Percentiles rank a stretch among this genome's conserved stretches.
Conservation (phyloP, 2,113 vertebrate genomes). For the Podarcis muralis region DNA sequence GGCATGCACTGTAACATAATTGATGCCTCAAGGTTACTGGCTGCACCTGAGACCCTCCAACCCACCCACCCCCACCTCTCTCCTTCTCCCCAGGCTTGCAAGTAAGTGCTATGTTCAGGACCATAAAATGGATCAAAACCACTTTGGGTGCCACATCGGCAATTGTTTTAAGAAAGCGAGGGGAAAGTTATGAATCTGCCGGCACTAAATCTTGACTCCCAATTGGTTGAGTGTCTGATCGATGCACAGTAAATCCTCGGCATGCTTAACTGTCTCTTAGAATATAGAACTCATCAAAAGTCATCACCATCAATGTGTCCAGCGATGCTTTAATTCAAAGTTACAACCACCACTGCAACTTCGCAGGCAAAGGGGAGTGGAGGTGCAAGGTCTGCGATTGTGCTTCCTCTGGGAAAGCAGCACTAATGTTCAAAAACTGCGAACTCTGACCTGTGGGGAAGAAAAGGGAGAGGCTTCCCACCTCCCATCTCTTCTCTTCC, state of each 20-base stretch:
- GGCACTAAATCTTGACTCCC: conserved; percentile 17
- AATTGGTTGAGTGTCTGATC: conserved; percentile 9
- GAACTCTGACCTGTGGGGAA: not conserved
- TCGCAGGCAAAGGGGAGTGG: not conserved
- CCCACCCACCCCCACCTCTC: too few species aligned
- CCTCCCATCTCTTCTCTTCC: not conserved
- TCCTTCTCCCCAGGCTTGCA: not conserved
- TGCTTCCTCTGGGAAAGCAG: not conserved
- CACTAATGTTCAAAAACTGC: not conserved
- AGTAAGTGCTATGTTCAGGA: not conserved
- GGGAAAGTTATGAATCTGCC: conserved; percentile 1
- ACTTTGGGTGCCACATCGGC: not conserved
- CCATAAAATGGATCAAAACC: not conserved
- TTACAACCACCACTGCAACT: not conserved
- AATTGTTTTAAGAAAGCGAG: conserved; percentile 32
- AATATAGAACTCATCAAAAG: conserved; percentile 22
- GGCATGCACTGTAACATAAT: not conserved
- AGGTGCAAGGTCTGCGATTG: not conserved
- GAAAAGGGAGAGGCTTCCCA: not conserved
- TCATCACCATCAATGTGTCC: conserved; percentile 27
- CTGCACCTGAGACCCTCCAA: not conserved
- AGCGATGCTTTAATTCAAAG: conserved; percentile 19
- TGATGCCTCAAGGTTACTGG: not conserved
- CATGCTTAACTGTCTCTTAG: conserved; percentile 11
- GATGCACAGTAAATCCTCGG: conserved; percentile 19